Base-by-base conservation (phyloP, 2,888 invertebrate genomes). In the Malacosoma neustria region DNA sequence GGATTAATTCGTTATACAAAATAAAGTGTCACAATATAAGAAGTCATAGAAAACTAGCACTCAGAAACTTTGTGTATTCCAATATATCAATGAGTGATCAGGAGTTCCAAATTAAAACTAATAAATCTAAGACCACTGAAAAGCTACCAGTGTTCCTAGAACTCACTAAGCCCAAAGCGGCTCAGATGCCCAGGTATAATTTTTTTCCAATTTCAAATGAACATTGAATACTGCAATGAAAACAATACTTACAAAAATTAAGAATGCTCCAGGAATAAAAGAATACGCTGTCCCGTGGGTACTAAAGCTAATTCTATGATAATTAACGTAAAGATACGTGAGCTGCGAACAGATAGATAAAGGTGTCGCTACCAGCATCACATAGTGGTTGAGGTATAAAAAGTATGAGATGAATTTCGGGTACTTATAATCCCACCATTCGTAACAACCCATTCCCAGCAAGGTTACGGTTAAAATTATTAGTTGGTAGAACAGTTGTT, bases 401-500 rank as follows among this genome's bases (percentile, higher is more conserved):
- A 37, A 14, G 11, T 33, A 30, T 29, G 32, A 6, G 13, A 30
- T 12, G 3, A 14, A 14, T 14, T 14, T 37, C 9, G 33, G 29
- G 3, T 33, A 33, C 29, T 37, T 15, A 4, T 14, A 33, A 11
- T 12, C 29, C 33, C 37, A 37, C 30, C 29, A 33, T 33, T 37
- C 33, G 12, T 37, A 37, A 32, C 32, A 33, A 5, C 29, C 6
- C 6, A 33, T 11, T 14, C 29, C 33, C 3, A 14, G 14, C 7
- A 37, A 11, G 9, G 37, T 29, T n/a, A 33, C 3, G 12, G 33
- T 14, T 29, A 37, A 13, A 3, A 13, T 14, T 2, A 37, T n/a
- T 4, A 14, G 12, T 31, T 29, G 14, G 14, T 37, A 37, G 33
- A 30, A 37, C 11, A 37, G 30, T n/a, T 33, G 37, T 13, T 37